These are phyloP conservation scores for Drosophila parabipectinata DNA, from an alignment of 1,140 invertebrate species.

Conservation along the genomic window DNA sequence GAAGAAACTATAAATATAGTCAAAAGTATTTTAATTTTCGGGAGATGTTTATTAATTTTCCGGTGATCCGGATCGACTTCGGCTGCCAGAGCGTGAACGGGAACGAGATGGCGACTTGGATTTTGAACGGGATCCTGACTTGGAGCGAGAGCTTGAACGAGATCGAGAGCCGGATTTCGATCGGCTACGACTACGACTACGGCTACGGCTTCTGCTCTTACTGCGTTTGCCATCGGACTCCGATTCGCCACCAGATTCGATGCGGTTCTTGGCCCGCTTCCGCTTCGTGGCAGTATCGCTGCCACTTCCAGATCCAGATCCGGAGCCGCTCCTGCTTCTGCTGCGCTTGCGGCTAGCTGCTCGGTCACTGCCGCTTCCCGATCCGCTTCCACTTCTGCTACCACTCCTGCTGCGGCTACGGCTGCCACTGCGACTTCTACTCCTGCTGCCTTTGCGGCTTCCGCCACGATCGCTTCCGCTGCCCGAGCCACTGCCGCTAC, in stretches of 20 bases:
- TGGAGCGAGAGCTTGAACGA: slow-evolving; percentile 59
- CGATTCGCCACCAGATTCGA: slow-evolving; percentile 83
- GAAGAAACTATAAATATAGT: slow-evolving; percentile 47
- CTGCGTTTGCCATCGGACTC: slow-evolving; percentile 41
- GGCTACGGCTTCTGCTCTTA: background rate
- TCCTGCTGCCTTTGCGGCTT: slow-evolving; percentile 56
- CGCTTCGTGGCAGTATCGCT: slow-evolving; percentile 43
- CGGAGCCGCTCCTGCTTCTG: slow-evolving; percentile 54
- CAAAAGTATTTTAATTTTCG: slow-evolving; percentile 21
- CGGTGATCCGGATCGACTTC: slow-evolving; percentile 30
- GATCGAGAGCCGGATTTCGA: slow-evolving; percentile 83
- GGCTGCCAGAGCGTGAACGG: slow-evolving; percentile 58
- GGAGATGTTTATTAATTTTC: slow-evolving; percentile 10
- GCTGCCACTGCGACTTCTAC: background rate
- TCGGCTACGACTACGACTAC: slow-evolving; percentile 1
- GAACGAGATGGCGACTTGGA: slow-evolving; percentile 76
- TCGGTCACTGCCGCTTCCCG: slow-evolving; percentile 53
- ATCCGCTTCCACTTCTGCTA: slow-evolving; percentile 49
- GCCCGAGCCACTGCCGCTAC: slow-evolving; percentile 36
- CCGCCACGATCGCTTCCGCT: slow-evolving; percentile 83
- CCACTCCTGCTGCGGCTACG: slow-evolving; percentile 1
- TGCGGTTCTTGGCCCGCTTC: slow-evolving; percentile 77
- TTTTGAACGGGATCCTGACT: slow-evolving; percentile 63
- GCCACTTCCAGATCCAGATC: slow-evolving; percentile 2
- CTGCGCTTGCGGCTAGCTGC: slow-evolving; percentile 63